Evolutionary conservation across 2,888 invertebrate genomes (phyloP), one percentile per base, ranked within the genome.

Genomic region (Siphlonurus alternatus): DNA sequence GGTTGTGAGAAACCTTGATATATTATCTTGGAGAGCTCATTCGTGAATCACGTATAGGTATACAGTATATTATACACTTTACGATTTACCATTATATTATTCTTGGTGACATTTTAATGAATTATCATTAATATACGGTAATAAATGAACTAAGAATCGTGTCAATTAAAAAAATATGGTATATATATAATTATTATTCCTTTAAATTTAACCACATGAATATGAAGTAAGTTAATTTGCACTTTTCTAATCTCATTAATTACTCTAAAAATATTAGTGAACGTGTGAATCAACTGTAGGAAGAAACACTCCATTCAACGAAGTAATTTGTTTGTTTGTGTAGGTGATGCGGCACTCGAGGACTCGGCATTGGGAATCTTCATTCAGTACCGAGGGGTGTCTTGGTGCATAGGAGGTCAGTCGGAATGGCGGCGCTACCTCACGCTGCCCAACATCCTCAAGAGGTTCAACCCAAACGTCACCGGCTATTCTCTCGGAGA

Each of bases 381-480:
- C 70, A 83, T 87, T 66, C 87, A 88, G 72, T 83, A 87, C 67
- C 76, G 87, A 62, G 87, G 87, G 1, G 84, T 88, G 1, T 87
- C 87, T 15, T 87, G 87, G 87, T 86, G 85, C 53, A n/a, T 25
- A 73, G 83, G 82, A 69, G 85, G 84, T 83, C 69, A 69, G 71
- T 66, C 61, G 22, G 63, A 61, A 1, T 67, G 67, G 67, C 62
- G 65, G 19, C 51, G 64, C 22, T 67, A 65, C 59, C 65, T 66
- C 18, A 67, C 67, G 2, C 3, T 67, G 53, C 67, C 67, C 24
- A 66, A 66, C 54, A 66, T 65, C 10, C 60, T 67, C 2, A 66
- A 66, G 64, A 25, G 63, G 63, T 67, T 65, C 56, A 64, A 62
- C 61, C 70, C 71, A 1, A 64, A 68, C 25, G 25, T 73, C 18